phyloP scores from a whole-genome alignment of 2,797 vertebrate species.

The Apogon hyalosoma region DNA sequence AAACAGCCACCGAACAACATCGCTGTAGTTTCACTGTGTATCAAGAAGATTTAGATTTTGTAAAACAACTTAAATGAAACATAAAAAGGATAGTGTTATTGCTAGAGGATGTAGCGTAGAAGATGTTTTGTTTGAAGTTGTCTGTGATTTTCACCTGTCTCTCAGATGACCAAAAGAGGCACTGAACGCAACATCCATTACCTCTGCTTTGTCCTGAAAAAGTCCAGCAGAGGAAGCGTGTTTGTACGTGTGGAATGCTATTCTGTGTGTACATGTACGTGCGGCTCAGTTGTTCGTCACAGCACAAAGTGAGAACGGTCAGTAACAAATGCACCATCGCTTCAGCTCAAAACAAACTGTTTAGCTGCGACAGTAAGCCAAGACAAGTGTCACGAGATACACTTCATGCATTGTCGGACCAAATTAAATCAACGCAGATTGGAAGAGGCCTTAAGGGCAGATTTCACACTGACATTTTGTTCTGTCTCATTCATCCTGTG shows the following conservation, averaged over 20 bases:
- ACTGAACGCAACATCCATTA: slow-evolving; percentile 34
- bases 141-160: slow-evolving; percentile 16
- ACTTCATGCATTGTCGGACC: slow-evolving; percentile 18
- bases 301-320: slow-evolving; percentile 8
- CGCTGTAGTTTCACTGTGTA: slow-evolving; percentile 17
- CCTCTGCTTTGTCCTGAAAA: slow-evolving; percentile 22
- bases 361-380: slow-evolving; percentile 20
- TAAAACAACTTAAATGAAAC: background rate
- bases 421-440: slow-evolving; percentile 29
- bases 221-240: slow-evolving; percentile 9
- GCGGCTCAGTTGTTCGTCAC: slow-evolving; percentile 6
- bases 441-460: slow-evolving; percentile 29
- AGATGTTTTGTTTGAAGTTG: slow-evolving; percentile 39
- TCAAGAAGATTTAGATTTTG: slow-evolving; percentile 14
- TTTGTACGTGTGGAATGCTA: slow-evolving; percentile 2
- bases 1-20: slow-evolving; percentile 40
- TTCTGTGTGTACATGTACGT: slow-evolving; percentile 3
- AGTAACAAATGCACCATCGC: slow-evolving; percentile 8
- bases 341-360: slow-evolving; percentile 1
- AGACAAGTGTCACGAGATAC: slow-evolving; percentile 4
- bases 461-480: slow-evolving; percentile 54
- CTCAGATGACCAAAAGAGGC: slow-evolving; percentile 46
- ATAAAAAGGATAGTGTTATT: slow-evolving; percentile 4
- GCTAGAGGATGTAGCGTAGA: slow-evolving; percentile 18
- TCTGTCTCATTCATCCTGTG: slow-evolving; percentile 36